Evolutionary conservation across 2,797 vertebrate species (phyloP).

Genomic region (Austrolebias charrua): DNA sequence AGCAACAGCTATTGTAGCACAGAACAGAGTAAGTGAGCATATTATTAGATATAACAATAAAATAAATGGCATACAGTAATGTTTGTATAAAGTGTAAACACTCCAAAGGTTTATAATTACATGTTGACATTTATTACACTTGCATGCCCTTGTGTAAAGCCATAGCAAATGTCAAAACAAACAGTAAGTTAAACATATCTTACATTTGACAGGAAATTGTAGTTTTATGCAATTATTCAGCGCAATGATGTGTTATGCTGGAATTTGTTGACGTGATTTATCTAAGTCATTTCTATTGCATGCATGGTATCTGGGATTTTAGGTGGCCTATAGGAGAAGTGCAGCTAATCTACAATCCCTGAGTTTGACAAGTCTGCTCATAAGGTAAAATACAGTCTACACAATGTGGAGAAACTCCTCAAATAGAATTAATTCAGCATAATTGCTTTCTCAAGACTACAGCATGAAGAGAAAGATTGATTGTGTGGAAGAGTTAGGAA

Average conservation of each 20-base stretch:
- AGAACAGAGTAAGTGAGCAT: too few relatives aligned
- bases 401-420: conserved; percentile 47
- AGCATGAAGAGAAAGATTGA: conserved; percentile 62
- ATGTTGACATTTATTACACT: background rate
- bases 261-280: conserved; percentile 9
- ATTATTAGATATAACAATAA: too few relatives aligned
- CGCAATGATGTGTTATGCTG: background rate
- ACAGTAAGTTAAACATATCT: too few relatives aligned
- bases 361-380: conserved; percentile 32
- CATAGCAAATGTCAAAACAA: background rate
- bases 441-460: conserved; percentile 58
- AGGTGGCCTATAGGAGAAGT: conserved; percentile 8
- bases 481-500: conserved; percentile 53
- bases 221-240: background rate
- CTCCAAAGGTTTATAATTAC: background rate
- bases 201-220: background rate
- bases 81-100: too few relatives aligned
- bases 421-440: conserved; percentile 64
- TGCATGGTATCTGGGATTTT: conserved; percentile 1
- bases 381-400: conserved; percentile 36
- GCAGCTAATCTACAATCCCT: conserved; percentile 26
- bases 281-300: conserved; percentile 1
- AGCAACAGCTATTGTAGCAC: too few relatives aligned
- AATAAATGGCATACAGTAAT: too few relatives aligned
- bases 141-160: background rate